These are phyloP conservation scores for Geophilus truncorum DNA, from an alignment of 2,888 invertebrate species.

Conservation along the genomic window DNA sequence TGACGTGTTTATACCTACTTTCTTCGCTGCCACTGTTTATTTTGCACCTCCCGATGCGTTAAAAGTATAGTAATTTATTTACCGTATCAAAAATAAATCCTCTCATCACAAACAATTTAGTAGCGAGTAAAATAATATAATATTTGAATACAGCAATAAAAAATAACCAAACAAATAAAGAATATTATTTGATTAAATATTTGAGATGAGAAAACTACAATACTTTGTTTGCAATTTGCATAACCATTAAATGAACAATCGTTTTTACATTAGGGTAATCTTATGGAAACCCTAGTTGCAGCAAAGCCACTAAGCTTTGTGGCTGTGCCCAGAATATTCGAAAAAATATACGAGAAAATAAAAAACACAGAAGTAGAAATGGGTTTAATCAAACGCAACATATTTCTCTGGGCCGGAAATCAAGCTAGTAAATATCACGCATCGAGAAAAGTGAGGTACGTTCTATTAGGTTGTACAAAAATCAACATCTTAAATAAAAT, in stretches of 20 bases:
- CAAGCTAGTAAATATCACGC: background rate
- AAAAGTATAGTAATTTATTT: too few relatives aligned
- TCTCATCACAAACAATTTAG: background rate
- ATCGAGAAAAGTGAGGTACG: background rate
- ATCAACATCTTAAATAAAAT: too few relatives aligned
- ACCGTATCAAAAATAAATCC: too few relatives aligned
- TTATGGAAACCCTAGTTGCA: constrained; percentile 68
- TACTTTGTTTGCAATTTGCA: too few relatives aligned
- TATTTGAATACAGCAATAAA: too few relatives aligned
- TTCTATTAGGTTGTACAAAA: too few relatives aligned
- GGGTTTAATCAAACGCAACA: background rate
- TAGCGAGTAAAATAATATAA: background rate
- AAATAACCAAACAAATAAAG: too few relatives aligned
- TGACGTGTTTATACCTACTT: background rate
- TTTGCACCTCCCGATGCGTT: constrained; percentile 87
- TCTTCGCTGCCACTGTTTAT: constrained; percentile 62
- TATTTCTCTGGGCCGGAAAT: constrained; percentile 6
- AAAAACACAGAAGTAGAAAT: constrained; percentile 58
- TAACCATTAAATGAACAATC: too few relatives aligned
- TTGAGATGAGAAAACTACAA: too few relatives aligned
- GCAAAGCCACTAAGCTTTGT: constrained; percentile 78
- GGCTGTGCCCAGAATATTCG: constrained; percentile 87
- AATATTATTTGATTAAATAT: too few relatives aligned
- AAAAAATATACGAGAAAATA: constrained; percentile 87
- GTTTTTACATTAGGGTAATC: too few relatives aligned